Conservation (phyloP, 1,140 invertebrate genomes). For the Euura saliciscinereae region DNA sequence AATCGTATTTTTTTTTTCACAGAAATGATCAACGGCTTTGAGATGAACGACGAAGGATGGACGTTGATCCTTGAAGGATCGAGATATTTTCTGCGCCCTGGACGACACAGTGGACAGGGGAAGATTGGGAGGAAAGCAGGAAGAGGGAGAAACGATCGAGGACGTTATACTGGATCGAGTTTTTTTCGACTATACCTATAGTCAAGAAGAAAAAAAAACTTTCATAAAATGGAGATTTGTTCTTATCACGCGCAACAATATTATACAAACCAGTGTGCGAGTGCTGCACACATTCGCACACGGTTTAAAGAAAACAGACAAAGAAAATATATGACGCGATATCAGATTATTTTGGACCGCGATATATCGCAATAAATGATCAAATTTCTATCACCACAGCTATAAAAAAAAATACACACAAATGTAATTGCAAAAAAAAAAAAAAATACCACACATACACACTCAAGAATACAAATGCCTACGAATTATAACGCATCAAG, state of each 20-base stretch:
- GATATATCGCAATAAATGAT: slow-evolving; percentile 13
- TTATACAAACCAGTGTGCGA: slow-evolving; percentile 23
- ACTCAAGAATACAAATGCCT: slow-evolving; percentile 17
- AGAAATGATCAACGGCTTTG: neutral
- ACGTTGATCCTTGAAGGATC: neutral
- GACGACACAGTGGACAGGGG: no score
- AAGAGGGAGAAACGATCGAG: no score
- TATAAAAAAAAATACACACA: slow-evolving; percentile 13
- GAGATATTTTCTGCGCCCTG: neutral
- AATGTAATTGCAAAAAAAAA: neutral
- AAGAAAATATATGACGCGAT: no score
- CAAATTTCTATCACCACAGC: neutral
- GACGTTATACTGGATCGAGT: neutral
- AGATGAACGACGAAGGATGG: neutral
- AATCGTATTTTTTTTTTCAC: neutral
- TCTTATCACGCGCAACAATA: no score
- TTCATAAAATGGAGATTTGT: no score
- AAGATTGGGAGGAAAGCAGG: no score
- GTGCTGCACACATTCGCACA: slow-evolving; percentile 38
- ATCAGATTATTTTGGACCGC: neutral
- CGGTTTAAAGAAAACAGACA: slow-evolving; percentile 5
- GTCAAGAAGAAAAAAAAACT: neutral
- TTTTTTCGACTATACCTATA: neutral
- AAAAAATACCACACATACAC: slow-evolving; percentile 26
- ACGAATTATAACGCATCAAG: slow-evolving; percentile 33